Conservation (phyloP, 2,888 invertebrate species). For the Strigamia maritima region DNA sequence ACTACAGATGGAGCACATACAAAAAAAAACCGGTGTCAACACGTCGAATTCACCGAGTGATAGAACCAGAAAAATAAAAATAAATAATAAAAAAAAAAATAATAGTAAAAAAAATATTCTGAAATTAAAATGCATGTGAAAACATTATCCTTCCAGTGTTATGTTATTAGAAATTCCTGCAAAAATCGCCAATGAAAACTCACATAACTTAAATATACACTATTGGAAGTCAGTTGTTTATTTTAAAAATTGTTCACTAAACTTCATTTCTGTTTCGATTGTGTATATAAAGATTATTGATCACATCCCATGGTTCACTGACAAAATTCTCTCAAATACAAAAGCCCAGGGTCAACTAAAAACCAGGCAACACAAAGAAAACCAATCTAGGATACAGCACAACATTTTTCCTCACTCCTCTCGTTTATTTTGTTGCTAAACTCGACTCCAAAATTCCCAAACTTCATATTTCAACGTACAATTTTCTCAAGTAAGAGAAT, state of each 20-base stretch:
- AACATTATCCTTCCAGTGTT: not conserved
- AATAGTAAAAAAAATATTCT: not conserved
- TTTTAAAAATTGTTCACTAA: not conserved
- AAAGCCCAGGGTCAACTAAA: conserved; percentile 29
- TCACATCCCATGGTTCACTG: conserved; percentile 23
- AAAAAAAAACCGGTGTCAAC: conserved; percentile 2
- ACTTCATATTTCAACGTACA: not conserved
- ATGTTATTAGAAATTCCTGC: too few species aligned
- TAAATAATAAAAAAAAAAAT: not conserved
- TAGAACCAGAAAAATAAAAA: not conserved
- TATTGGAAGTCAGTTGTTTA: too few species aligned
- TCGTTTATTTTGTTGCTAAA: conserved; percentile 21
- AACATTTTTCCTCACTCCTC: conserved; percentile 16
- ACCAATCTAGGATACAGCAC: conserved; percentile 19
- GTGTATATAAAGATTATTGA: conserved; percentile 25
- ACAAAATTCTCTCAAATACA: conserved; percentile 27
- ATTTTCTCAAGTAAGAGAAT: not conserved
- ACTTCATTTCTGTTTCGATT: conserved; percentile 7
- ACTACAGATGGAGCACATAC: not conserved
- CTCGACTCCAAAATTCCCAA: not conserved
- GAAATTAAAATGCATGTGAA: not conserved
- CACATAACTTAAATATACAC: too few species aligned
- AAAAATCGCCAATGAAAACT: not conserved
- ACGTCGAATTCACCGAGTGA: not conserved
- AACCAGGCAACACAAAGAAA: conserved; percentile 26